Conservation (phyloP, 2,113 vertebrate species). For the Seriola quinqueradiata region DNA sequence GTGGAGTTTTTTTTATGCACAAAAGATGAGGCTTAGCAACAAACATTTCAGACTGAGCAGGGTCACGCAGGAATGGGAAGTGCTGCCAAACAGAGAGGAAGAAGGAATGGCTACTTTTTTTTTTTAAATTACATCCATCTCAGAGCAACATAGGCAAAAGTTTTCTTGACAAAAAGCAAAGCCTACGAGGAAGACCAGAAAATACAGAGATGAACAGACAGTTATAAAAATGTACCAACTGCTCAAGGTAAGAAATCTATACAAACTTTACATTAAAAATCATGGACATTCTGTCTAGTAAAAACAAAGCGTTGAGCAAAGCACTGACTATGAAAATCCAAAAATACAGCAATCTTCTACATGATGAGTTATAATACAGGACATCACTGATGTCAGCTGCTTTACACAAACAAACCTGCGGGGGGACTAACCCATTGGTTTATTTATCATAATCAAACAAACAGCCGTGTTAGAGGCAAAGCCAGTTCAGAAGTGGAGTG, state of each 20-base stretch:
- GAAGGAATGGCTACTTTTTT: conserved; percentile 62
- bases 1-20: conserved; percentile 17
- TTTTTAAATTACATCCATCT: conserved; percentile 44
- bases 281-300: conserved; percentile 87
- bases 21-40: conserved; percentile 9
- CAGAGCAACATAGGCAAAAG: conserved; percentile 39
- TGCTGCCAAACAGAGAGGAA: conserved; percentile 41
- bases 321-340: conserved; percentile 92
- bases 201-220: conserved; percentile 56
- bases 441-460: conserved; percentile 80
- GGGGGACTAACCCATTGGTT: conserved; percentile 82
- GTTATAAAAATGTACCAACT: conserved; percentile 89
- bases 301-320: conserved; percentile 85
- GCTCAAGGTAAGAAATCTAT: conserved; percentile 96
- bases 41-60: conserved; percentile 22
- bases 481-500: conserved; percentile 39
- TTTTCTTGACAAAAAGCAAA: conserved; percentile 51
- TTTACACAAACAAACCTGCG: conserved; percentile 93
- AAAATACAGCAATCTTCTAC: conserved; percentile 93
- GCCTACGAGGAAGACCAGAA: conserved; percentile 64
- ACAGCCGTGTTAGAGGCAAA: conserved; percentile 29
- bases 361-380: conserved; percentile 89
- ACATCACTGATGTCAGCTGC: conserved; percentile 99
- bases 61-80: conserved; percentile 53
- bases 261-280: conserved; percentile 91